These are phyloP conservation scores for Pristis pectinata DNA, from an alignment of 2,797 vertebrate species.

Conservation along the genomic window DNA sequence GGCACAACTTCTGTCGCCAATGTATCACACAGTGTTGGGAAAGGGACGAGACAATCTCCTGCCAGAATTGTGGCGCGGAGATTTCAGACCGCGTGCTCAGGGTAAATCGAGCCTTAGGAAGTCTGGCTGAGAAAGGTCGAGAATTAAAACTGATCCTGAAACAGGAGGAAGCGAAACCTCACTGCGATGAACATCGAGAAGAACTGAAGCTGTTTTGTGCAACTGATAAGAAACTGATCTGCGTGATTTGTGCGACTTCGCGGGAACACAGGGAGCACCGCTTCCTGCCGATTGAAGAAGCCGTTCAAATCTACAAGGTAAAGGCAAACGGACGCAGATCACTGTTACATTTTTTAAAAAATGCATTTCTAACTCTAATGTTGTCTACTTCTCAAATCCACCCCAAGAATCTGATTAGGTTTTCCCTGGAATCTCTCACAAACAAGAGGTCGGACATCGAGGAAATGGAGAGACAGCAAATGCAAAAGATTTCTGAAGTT, in stretches of 20 bases:
- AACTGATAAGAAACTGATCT: neutral
- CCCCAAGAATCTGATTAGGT: too few relatives aligned
- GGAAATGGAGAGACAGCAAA: neutral
- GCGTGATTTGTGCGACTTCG: neutral
- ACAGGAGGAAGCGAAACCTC: neutral
- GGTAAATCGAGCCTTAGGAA: neutral
- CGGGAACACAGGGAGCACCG: neutral
- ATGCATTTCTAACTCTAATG: too few relatives aligned
- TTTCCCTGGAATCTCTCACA: too few relatives aligned
- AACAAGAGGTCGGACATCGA: neutral
- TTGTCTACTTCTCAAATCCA: too few relatives aligned
- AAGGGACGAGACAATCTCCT: neutral
- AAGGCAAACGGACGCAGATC: too few relatives aligned
- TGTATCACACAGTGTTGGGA: neutral
- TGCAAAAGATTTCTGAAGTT: neutral
- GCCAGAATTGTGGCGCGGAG: neutral
- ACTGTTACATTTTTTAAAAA: too few relatives aligned
- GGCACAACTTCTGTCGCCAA: neutral
- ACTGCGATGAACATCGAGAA: neutral
- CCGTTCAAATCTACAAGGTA: neutral
- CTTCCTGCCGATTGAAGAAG: neutral
- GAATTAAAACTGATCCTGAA: neutral
- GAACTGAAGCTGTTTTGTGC: neutral
- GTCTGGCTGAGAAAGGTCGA: neutral
- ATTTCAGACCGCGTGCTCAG: neutral